phyloP scores from a whole-genome alignment of 2,888 invertebrate genomes.

The Cephalotes varians region DNA sequence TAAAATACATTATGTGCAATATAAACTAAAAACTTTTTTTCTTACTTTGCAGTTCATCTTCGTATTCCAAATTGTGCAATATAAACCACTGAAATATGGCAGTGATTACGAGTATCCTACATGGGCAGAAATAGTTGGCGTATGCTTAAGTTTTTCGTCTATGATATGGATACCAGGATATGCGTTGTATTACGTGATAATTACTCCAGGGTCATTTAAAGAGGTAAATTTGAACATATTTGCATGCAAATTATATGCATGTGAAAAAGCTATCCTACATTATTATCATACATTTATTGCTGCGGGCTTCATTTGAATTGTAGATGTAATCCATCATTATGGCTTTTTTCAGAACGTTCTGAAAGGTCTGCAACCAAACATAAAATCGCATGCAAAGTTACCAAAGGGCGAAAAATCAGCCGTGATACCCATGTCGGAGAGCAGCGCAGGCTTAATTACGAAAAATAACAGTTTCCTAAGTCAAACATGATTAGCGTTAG shows the following conservation, averaged over 20 bases:
- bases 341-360: slow-evolving; percentile 85
- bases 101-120: slow-evolving; percentile 87
- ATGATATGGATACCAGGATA: slow-evolving; percentile 90
- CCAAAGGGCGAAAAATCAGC: slow-evolving; percentile 86
- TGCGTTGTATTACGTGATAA: slow-evolving; percentile 88
- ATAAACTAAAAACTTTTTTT: neutral
- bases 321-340: neutral
- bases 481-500: slow-evolving; percentile 77
- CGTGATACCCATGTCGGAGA: slow-evolving; percentile 87
- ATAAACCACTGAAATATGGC: slow-evolving; percentile 88
- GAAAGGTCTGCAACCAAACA: slow-evolving; percentile 86
- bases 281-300: neutral
- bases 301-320: slow-evolving; percentile 8
- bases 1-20: neutral
- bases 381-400: slow-evolving; percentile 85
- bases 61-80: slow-evolving; percentile 88
- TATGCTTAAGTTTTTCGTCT: slow-evolving; percentile 88
- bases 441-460: slow-evolving; percentile 85
- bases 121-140: slow-evolving; percentile 89
- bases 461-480: slow-evolving; percentile 84
- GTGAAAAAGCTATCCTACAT: neutral
- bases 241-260: slow-evolving; percentile 11
- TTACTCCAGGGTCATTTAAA: slow-evolving; percentile 86
- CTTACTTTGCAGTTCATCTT: slow-evolving; percentile 87
- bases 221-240: slow-evolving; percentile 85